Percentiles rank a stretch among this genome's conserved stretches.
phyloP scores from a whole-genome alignment of 2,888 invertebrate species.

The Euplexia lucipara region DNA sequence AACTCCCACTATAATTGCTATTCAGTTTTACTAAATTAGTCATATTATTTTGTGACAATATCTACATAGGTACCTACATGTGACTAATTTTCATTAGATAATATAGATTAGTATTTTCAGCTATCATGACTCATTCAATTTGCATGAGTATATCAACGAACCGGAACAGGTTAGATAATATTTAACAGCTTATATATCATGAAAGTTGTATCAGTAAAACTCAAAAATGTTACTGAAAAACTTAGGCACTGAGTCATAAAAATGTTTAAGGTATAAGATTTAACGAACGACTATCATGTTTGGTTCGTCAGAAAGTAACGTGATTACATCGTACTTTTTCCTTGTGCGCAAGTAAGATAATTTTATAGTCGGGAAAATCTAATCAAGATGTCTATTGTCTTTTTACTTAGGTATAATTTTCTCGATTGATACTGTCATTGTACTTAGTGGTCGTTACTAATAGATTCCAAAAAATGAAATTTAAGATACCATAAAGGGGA shows the following conservation, averaged over 20 bases:
- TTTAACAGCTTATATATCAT: too few species aligned
- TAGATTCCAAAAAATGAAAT: too few species aligned
- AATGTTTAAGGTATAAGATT: slow-evolving; percentile 2
- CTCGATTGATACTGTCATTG: slow-evolving; percentile 5
- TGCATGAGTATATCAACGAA: too few species aligned
- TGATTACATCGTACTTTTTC: neutral
- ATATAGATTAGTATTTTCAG: slow-evolving; percentile 1
- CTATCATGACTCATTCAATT: slow-evolving; percentile 9
- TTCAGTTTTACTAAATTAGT: neutral
- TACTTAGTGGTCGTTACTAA: neutral
- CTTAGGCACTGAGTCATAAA: too few species aligned
- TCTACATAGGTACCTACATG: neutral
- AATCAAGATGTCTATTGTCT: slow-evolving; percentile 5
- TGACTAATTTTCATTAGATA: slow-evolving; percentile 30
- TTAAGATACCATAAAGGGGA: too few species aligned
- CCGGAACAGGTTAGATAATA: too few species aligned
- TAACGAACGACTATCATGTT: slow-evolving; percentile 11
- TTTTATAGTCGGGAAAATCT: slow-evolving; percentile 17
- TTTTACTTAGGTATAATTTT: neutral
- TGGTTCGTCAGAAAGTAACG: neutral
- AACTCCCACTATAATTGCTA: neutral
- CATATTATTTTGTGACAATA: neutral
- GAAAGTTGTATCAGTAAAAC: too few species aligned
- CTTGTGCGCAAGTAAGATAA: slow-evolving; percentile 10
- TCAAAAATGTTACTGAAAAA: too few species aligned